These are phyloP conservation scores for Coelogynopora nodosa DNA, from an alignment of 2,888 invertebrate genomes.

Conservation along the genomic window DNA sequence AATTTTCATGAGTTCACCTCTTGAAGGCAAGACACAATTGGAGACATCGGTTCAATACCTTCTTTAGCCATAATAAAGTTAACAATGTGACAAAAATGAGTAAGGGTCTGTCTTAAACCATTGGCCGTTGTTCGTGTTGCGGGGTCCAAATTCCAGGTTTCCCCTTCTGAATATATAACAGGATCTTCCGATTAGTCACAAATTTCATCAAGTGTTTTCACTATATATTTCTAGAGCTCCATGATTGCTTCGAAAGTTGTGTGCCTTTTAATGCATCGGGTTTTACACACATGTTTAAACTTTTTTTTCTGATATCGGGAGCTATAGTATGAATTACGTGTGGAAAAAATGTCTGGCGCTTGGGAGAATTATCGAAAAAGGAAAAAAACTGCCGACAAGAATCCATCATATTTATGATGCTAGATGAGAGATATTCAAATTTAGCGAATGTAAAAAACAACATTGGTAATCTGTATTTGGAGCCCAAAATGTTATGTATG, in stretches of 20 bases:
- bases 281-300: neutral
- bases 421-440: neutral
- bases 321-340: constrained; percentile 6
- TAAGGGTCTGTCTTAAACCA: constrained; percentile 14
- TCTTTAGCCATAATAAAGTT: constrained; percentile 19
- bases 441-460: neutral
- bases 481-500: neutral
- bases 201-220: neutral
- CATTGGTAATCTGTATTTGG: neutral
- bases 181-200: constrained; percentile 2
- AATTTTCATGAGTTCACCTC: neutral
- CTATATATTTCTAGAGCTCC: neutral
- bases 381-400: neutral
- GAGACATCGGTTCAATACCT: constrained; percentile 18
- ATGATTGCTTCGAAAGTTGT: constrained; percentile 17
- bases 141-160: constrained; percentile 12
- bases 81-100: neutral
- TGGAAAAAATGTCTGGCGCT: neutral
- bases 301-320: neutral
- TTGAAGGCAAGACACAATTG: neutral
- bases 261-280: neutral
- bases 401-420: neutral
- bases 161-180: constrained; percentile 4
- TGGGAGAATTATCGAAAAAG: neutral
- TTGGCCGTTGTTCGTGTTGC: neutral